phyloP scores from a whole-genome alignment of 2,888 invertebrate species.

The Sialis fuliginosa region DNA sequence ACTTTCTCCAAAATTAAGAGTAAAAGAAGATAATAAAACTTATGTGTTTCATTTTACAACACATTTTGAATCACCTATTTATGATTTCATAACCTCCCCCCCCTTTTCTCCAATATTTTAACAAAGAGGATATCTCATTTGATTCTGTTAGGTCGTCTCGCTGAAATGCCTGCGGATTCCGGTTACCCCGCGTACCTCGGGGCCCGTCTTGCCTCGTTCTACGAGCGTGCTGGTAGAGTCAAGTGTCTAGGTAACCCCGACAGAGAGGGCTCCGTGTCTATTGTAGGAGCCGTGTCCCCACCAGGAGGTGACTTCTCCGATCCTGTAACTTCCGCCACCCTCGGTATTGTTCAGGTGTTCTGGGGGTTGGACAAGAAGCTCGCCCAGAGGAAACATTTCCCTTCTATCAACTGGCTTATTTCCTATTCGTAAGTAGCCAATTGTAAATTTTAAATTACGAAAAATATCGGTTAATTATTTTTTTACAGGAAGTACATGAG shows the following conservation, averaged over 20 bases:
- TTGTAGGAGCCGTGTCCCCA: slow-evolving; percentile 98
- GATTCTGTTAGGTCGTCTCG: slow-evolving; percentile 51
- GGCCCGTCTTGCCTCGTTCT: slow-evolving; percentile 95
- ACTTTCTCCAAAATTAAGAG: too few species aligned
- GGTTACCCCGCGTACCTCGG: slow-evolving; percentile 99
- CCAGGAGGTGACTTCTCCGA: slow-evolving; percentile 99
- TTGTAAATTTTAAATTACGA: neutral
- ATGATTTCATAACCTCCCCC: too few species aligned
- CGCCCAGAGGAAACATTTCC: slow-evolving; percentile 98
- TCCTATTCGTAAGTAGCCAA: slow-evolving; percentile 50
- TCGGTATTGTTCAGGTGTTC: slow-evolving; percentile 98
- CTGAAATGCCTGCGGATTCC: slow-evolving; percentile 99
- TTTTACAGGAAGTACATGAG: slow-evolving; percentile 86
- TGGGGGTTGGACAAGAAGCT: slow-evolving; percentile 99
- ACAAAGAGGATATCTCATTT: neutral
- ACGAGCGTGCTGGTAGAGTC: slow-evolving; percentile 96
- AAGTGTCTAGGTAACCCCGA: slow-evolving; percentile 96
- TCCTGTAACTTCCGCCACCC: slow-evolving; percentile 97
- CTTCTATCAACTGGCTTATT: slow-evolving; percentile 99
- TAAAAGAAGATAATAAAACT: too few species aligned
- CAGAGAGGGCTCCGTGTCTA: slow-evolving; percentile 95
- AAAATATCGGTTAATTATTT: neutral
- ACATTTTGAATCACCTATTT: too few species aligned
- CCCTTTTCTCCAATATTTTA: neutral
- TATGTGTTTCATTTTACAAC: too few species aligned